Evolutionary conservation across 2,113 vertebrate species (phyloP).

Genomic region (Melozone crissalis): DNA sequence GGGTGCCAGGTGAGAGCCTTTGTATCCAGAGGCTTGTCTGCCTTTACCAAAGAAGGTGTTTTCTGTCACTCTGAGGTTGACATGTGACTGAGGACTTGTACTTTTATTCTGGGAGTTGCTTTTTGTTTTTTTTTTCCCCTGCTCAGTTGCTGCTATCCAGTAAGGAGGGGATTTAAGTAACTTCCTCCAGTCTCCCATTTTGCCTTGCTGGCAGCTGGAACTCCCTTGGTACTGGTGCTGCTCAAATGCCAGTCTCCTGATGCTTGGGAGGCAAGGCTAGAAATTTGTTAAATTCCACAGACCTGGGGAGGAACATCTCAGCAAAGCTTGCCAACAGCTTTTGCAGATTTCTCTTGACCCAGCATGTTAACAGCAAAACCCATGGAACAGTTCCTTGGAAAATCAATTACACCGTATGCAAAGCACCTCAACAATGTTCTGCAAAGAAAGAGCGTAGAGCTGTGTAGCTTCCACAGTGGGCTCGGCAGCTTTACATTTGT

Average conservation of each 20-base stretch:
- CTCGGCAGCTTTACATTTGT: constrained; percentile 17
- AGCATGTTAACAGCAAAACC: constrained; percentile 26
- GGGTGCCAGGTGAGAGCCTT: background rate
- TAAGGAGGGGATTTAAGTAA: background rate
- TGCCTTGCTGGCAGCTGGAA: constrained; percentile 1
- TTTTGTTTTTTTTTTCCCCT: background rate
- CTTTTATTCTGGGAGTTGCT: background rate
- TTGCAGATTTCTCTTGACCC: constrained; percentile 62
- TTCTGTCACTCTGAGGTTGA: background rate
- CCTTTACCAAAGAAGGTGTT: background rate
- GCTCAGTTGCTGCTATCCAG: background rate
- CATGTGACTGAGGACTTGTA: background rate
- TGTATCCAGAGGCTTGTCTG: background rate
- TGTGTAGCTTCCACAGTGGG: background rate
- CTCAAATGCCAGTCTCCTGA: constrained; percentile 20
- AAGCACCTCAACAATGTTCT: constrained; percentile 42
- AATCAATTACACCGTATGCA: constrained; percentile 33
- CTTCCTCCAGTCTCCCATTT: background rate
- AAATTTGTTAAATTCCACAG: constrained; percentile 51
- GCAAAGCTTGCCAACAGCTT: constrained; percentile 29
- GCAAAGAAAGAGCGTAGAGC: background rate
- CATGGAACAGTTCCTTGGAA: constrained; percentile 63
- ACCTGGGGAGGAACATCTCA: background rate
- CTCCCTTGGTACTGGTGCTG: background rate
- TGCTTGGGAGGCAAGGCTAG: constrained; percentile 8